Base-by-base conservation (phyloP, 2,113 vertebrate genomes). In the Pelusios castaneus region DNA sequence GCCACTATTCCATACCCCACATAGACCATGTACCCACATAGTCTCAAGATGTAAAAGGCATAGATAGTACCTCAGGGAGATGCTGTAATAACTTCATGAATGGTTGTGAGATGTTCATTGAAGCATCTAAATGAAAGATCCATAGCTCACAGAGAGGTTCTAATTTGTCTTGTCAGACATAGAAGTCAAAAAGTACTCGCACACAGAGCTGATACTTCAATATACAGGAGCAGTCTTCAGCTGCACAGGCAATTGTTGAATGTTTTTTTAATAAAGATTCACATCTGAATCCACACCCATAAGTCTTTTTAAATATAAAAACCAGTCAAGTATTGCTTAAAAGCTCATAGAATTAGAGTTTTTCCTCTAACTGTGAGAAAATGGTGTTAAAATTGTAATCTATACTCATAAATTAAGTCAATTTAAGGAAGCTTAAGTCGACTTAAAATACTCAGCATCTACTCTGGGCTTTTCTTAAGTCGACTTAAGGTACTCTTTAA, bases 91-190 rank as follows among this genome's bases (percentile, higher is more conserved):
- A 34, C 34, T 63, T 19, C 60, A 63, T 34, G 6, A 34, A 34
- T 17, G 31, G 31, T 63, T 63, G 31, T 8, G 31, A 16, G 13
- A 63, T 17, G 31, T 63, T 60, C 45, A 77, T 45, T n/a, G 63
- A 92, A 80, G 1, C 4, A 73, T 80, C 91, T 87, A 77, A 3
- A 11, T 67, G 51, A 77, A 77, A 92, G 92, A 85, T 90, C 55
- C 11, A 38, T 2, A 80, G 31, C 14, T 34, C 31, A 34, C 14
- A 63, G 31, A 63, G 60, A 63, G 8, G 60, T 63, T 63, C 60
- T 63, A 16, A 63, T n/a, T 63, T 63, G 13, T n/a, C 60, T 63
- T 63, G 31, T 14, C 31, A 60, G 29, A 60, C 12, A 31, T 60
- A 60, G 58, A 60, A 31, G 58, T 29, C 29, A 60, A 60, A 58